phyloP scores from a whole-genome alignment of 2,888 invertebrate species.

The Neoascia interrupta region DNA sequence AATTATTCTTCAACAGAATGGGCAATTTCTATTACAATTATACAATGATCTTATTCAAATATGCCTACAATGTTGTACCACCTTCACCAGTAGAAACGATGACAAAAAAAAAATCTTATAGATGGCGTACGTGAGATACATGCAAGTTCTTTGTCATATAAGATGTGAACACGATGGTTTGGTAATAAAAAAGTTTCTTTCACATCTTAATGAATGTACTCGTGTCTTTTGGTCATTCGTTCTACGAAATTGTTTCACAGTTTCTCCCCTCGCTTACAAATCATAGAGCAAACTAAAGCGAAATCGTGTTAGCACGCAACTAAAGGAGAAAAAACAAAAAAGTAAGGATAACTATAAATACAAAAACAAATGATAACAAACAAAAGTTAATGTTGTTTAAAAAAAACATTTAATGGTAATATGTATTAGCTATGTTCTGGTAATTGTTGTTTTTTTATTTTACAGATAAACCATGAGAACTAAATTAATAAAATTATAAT shows the following conservation, averaged over 20 bases:
- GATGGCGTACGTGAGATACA: constrained; percentile 1
- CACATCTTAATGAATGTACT: background rate
- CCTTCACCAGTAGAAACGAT: constrained; percentile 41
- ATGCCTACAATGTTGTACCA: constrained; percentile 43
- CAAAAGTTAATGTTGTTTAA: constrained; percentile 19
- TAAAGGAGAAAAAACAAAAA: constrained; percentile 56
- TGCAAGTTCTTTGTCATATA: constrained; percentile 1
- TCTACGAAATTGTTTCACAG: constrained; percentile 22
- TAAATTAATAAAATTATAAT: constrained; percentile 70
- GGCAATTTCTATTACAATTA: constrained; percentile 60
- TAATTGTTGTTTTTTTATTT: constrained; percentile 35
- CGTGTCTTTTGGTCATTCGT: constrained; percentile 2
- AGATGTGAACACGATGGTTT: constrained; percentile 26
- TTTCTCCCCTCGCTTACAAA: constrained; percentile 30
- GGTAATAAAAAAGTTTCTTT: constrained; percentile 45
- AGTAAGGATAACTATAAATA: constrained; percentile 18
- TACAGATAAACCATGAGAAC: constrained; percentile 68
- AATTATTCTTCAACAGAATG: constrained; percentile 56
- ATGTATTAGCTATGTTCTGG: constrained; percentile 47
- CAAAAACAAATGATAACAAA: constrained; percentile 56
- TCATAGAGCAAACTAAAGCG: constrained; percentile 33
- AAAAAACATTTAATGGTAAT: constrained; percentile 51
- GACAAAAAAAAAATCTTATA: constrained; percentile 20
- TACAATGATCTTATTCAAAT: constrained; percentile 59
- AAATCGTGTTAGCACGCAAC: constrained; percentile 58